Percentiles rank a stretch among this genome's conserved stretches.
Conservation (phyloP, 2,113 vertebrate genomes). For the Alligator sinensis region DNA sequence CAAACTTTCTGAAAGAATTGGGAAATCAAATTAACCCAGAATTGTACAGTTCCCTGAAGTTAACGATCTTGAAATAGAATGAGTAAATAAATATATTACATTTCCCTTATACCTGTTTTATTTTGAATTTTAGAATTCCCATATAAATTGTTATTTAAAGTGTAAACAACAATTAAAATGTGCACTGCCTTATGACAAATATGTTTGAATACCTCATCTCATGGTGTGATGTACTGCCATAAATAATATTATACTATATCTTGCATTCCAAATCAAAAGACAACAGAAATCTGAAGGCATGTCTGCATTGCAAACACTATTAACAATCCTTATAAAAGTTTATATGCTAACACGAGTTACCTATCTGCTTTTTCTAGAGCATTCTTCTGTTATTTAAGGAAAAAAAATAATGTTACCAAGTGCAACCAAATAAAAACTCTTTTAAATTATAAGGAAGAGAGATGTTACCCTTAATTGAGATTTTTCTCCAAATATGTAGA, state of each 20-base stretch:
- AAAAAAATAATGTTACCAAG: neutral
- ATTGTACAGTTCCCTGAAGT: neutral
- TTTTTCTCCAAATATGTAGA: constrained; percentile 98
- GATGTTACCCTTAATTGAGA: constrained; percentile 93
- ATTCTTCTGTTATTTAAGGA: neutral
- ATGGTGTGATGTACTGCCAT: neutral
- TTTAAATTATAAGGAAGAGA: neutral
- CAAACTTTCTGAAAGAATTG: neutral
- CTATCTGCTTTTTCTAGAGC: neutral
- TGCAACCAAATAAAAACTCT: neutral
- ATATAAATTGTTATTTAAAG: neutral
- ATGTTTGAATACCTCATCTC: neutral
- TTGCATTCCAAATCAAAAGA: neutral
- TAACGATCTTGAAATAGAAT: neutral
- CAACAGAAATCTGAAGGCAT: neutral
- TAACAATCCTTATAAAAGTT: neutral
- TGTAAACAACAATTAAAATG: neutral
- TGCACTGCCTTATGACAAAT: neutral
- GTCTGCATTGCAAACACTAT: neutral
- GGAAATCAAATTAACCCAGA: neutral
- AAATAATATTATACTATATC: neutral
- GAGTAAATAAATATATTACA: neutral
- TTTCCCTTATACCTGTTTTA: neutral
- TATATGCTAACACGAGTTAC: neutral
- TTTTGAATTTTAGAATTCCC: neutral